These are phyloP conservation scores for Miltochrista miniata DNA, from an alignment of 2,888 invertebrate genomes.

Conservation along the genomic window DNA sequence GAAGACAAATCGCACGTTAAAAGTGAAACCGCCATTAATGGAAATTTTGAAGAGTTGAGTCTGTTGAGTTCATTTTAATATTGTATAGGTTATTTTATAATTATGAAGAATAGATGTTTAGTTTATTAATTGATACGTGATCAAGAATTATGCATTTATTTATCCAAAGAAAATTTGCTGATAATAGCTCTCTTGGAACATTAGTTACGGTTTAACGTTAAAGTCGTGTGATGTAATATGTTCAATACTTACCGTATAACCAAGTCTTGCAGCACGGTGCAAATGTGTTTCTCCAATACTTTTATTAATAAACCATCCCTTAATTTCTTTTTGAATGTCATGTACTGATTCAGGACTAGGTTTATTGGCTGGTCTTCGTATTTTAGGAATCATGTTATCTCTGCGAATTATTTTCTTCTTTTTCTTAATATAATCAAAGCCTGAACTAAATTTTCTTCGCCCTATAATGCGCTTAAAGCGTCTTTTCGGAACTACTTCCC, in stretches of 20 bases:
- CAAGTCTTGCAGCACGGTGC: conserved; percentile 95
- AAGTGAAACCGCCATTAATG: too few species aligned
- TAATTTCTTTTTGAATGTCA: conserved; percentile 93
- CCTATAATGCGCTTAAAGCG: conserved; percentile 86
- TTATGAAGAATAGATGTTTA: too few species aligned
- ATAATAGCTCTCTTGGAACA: not conserved
- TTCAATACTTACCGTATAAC: conserved; percentile 89
- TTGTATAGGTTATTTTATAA: too few species aligned
- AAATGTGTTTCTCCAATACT: conserved; percentile 96
- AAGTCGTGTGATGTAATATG: not conserved
- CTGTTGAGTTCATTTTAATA: too few species aligned
- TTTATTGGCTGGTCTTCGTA: conserved; percentile 74
- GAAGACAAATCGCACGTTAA: too few species aligned
- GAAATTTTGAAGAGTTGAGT: too few species aligned
- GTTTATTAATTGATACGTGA: too few species aligned
- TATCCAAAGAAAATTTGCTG: too few species aligned
- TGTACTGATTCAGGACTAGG: conserved; percentile 87
- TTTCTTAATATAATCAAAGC: conserved; percentile 95
- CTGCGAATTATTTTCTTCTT: conserved; percentile 89
- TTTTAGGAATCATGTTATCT: conserved; percentile 76
- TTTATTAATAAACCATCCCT: conserved; percentile 96
- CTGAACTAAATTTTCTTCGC: conserved; percentile 91
- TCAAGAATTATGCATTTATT: too few species aligned
- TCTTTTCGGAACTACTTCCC: conserved; percentile 74
- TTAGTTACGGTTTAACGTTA: not conserved